Evolutionary conservation across 2,888 invertebrate genomes (phyloP).

Genomic region (Lottia gigantea): DNA sequence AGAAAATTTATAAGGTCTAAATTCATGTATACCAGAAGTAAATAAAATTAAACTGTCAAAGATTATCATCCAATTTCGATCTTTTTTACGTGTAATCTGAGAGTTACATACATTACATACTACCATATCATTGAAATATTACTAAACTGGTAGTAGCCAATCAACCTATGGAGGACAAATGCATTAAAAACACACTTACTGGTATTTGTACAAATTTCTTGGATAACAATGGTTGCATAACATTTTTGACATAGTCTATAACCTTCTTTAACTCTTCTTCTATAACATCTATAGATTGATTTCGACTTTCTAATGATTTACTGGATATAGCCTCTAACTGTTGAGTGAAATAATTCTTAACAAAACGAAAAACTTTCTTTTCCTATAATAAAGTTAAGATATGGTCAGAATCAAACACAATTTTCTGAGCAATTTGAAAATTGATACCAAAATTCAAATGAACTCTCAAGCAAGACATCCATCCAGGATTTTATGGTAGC

Average conservation of each 20-base stretch:
- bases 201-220: conserved; percentile 47
- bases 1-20: background rate
- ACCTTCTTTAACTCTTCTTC: conserved; percentile 46
- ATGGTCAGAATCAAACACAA: background rate
- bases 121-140: no score
- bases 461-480: no score
- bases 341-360: conserved; percentile 40
- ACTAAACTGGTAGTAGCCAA: no score
- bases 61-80: no score
- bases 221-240: conserved; percentile 53
- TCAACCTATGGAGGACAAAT: no score
- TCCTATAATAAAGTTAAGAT: conserved; percentile 38
- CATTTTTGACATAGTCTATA: conserved; percentile 51
- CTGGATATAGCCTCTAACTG: conserved; percentile 16
- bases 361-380: conserved; percentile 49
- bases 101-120: no score
- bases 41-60: no score
- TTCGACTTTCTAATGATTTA: background rate
- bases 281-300: conserved; percentile 31
- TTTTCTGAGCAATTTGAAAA: no score
- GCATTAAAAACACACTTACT: conserved; percentile 38
- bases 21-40: no score
- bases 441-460: no score
- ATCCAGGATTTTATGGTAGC: no score
- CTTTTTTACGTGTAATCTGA: no score